Conservation (phyloP, 2,797 vertebrate genomes). For the Acipenser transmontanus region DNA sequence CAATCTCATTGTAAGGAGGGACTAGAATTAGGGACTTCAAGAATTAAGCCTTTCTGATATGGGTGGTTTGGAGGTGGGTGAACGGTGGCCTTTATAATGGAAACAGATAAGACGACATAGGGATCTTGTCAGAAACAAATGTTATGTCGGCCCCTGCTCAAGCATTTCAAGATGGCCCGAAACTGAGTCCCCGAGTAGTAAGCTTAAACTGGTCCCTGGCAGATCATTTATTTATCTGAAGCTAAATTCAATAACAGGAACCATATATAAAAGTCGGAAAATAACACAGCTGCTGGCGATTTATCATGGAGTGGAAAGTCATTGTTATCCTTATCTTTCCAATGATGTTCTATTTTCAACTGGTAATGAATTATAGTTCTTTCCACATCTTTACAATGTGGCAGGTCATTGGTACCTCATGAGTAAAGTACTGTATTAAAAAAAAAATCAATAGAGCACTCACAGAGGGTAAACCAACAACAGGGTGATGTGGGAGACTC, state of each 20-base stretch:
- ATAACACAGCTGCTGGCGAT: slow-evolving; percentile 78
- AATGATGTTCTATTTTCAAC: slow-evolving; percentile 74
- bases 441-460: slow-evolving; percentile 37
- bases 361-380: slow-evolving; percentile 69
- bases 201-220: slow-evolving; percentile 75
- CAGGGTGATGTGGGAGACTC: slow-evolving; percentile 13
- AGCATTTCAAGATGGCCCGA: slow-evolving; percentile 67
- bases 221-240: slow-evolving; percentile 85
- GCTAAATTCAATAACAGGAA: slow-evolving; percentile 84
- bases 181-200: slow-evolving; percentile 65
- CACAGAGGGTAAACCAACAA: slow-evolving; percentile 39
- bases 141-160: slow-evolving; percentile 62
- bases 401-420: slow-evolving; percentile 44
- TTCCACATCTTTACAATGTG: slow-evolving; percentile 53
- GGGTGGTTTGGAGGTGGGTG: slow-evolving; percentile 8
- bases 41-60: slow-evolving; percentile 44
- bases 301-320: slow-evolving; percentile 78
- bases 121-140: slow-evolving; percentile 69
- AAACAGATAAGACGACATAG: slow-evolving; percentile 68
- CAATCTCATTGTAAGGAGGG: slow-evolving; percentile 46
- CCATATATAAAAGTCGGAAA: slow-evolving; percentile 82
- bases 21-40: slow-evolving; percentile 48
- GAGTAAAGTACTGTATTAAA: slow-evolving; percentile 48
- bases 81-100: slow-evolving; percentile 48
- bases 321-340: slow-evolving; percentile 82